Evolutionary conservation across 2,113 vertebrate species (phyloP).

Genomic region (Natator depressus): DNA sequence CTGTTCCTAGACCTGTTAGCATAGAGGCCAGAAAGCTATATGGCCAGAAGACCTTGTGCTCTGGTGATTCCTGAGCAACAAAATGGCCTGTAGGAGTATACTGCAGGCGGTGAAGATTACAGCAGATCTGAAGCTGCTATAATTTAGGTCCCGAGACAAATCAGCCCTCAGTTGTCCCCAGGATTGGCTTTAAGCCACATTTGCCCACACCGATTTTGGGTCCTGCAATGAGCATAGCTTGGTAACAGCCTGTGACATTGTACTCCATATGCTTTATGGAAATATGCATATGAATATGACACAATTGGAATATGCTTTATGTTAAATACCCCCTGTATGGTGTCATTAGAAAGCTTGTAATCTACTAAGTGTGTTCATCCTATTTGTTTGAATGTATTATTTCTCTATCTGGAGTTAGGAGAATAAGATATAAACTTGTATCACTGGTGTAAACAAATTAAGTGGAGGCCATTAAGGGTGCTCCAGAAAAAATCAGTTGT

Average conservation of each 20-base stretch:
- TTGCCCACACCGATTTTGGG: background rate
- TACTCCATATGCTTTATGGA: no score
- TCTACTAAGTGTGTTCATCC: no score
- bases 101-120: background rate
- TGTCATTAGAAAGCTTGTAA: no score
- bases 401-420: no score
- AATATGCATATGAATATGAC: no score
- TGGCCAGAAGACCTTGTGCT: background rate
- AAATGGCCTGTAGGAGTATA: background rate
- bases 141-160: background rate
- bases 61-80: background rate
- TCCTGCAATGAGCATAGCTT: background rate
- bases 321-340: no score
- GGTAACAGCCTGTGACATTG: background rate
- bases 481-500: no score
- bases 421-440: no score
- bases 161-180: background rate
- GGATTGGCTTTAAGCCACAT: background rate
- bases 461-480: no score
- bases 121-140: background rate
- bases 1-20: background rate
- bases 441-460: no score
- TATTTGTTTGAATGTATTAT: no score
- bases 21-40: background rate
- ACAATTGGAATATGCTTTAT: no score